Evolutionary conservation across 2,888 invertebrate species (phyloP).

Genomic region (Aporophyla lueneburgensis): DNA sequence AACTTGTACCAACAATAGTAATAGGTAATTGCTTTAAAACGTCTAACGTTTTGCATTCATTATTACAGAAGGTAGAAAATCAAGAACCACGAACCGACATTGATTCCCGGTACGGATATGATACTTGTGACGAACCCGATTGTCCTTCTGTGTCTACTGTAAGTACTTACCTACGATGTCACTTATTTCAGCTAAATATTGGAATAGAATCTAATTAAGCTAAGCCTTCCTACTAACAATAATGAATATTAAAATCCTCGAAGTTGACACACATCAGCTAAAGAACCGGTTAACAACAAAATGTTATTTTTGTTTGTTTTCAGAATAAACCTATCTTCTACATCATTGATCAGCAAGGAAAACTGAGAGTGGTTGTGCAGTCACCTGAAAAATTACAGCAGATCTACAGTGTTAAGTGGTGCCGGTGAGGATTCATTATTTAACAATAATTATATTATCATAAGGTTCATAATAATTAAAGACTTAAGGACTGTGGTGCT

Average conservation of each 20-base stretch:
- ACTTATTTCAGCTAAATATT: neutral
- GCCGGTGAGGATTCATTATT: conserved; percentile 48
- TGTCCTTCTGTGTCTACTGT: conserved; percentile 30
- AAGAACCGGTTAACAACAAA: neutral
- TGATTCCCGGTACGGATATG: neutral
- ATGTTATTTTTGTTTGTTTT: conserved; percentile 7
- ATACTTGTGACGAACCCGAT: conserved; percentile 20
- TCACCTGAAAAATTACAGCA: conserved; percentile 43
- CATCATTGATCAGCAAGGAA: conserved; percentile 34
- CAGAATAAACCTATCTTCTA: conserved; percentile 55
- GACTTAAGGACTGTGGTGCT: neutral
- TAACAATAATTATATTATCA: neutral
- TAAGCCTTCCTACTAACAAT: neutral
- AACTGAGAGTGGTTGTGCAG: conserved; percentile 52
- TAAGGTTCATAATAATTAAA: neutral
- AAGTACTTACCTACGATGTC: conserved; percentile 5
- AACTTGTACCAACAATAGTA: neutral
- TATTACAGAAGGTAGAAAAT: conserved; percentile 23
- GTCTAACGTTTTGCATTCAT: neutral
- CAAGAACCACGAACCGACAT: neutral
- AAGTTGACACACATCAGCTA: neutral
- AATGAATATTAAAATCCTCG: neutral
- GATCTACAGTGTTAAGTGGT: conserved; percentile 37
- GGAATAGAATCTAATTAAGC: neutral
- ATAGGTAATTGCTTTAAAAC: neutral